Conservation (phyloP, 2,797 vertebrate genomes). For the Leucoraja ocellata region DNA sequence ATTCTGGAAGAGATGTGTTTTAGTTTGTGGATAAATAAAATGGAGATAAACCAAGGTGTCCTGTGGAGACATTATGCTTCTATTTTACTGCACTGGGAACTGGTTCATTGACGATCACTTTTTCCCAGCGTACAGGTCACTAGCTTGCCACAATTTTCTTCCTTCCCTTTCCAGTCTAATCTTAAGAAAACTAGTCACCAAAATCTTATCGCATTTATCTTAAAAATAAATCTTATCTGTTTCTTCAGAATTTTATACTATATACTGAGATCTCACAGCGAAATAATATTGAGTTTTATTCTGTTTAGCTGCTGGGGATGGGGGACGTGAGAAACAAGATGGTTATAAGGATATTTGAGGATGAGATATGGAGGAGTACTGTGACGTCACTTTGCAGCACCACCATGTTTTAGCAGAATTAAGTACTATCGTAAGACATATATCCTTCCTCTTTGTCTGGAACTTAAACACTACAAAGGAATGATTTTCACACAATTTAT, state of each 20-base stretch:
- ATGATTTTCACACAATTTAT: neutral
- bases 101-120: slow-evolving; percentile 34
- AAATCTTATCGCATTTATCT: neutral
- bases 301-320: neutral
- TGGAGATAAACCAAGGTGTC: slow-evolving; percentile 36
- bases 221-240: neutral
- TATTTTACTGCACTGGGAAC: slow-evolving; percentile 31
- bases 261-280: neutral
- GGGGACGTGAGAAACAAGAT: neutral
- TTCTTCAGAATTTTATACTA: neutral
- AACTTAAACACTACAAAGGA: neutral
- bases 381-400: neutral
- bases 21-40: slow-evolving; percentile 38
- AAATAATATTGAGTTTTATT: neutral
- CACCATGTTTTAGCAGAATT: neutral
- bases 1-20: slow-evolving; percentile 30
- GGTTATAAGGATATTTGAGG: neutral
- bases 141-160: slow-evolving; percentile 24
- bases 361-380: neutral
- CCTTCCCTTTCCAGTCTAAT: neutral
- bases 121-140: slow-evolving; percentile 35
- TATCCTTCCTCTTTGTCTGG: neutral
- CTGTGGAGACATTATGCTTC: slow-evolving; percentile 37
- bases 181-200: neutral
- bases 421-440: neutral